These are phyloP conservation scores for Cladorhizidae sp. DNA, from an alignment of 37 sponge, comb jelly and placozoan species.

Conservation along the genomic window DNA sequence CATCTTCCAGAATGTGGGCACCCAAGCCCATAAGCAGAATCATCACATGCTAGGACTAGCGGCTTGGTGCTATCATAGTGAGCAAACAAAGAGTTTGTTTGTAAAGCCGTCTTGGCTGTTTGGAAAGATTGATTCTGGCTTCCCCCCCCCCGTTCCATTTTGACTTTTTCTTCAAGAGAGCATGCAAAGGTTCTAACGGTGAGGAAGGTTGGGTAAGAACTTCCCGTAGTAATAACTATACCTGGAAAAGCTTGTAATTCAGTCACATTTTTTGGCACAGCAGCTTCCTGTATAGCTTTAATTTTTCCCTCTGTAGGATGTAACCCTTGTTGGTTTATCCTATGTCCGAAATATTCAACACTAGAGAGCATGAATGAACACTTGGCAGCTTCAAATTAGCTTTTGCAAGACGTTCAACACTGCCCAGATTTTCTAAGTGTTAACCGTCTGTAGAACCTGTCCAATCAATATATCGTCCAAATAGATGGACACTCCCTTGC, in stretches of 20 bases:
- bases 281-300: conserved; percentile 23
- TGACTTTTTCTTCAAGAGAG: conserved; percentile 7
- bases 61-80: conserved; percentile 28
- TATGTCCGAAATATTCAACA: conserved; percentile 20
- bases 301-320: conserved; percentile 19
- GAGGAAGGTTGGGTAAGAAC: conserved; percentile 22
- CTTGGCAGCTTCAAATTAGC: conserved; percentile 17
- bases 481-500: conserved; percentile 18
- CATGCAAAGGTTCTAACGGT: conserved; percentile 14
- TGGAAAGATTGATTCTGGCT: conserved; percentile 15
- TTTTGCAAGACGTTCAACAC: background rate
- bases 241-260: conserved; percentile 40
- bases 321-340: conserved; percentile 5
- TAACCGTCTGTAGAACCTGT: conserved; percentile 1
- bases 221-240: conserved; percentile 8
- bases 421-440: background rate
- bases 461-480: conserved; percentile 15
- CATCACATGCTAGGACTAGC: conserved; percentile 31
- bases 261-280: conserved; percentile 5
- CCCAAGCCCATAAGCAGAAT: conserved; percentile 31
- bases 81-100: conserved; percentile 1
- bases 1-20: conserved; percentile 29
- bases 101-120: conserved; percentile 6
- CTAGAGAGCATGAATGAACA: conserved; percentile 6
- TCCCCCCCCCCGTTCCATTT: conserved; percentile 11